Evolutionary conservation across 1,140 invertebrate genomes (phyloP), one percentile per base, ranked within the genome.

Genomic region (Apis florea): DNA sequence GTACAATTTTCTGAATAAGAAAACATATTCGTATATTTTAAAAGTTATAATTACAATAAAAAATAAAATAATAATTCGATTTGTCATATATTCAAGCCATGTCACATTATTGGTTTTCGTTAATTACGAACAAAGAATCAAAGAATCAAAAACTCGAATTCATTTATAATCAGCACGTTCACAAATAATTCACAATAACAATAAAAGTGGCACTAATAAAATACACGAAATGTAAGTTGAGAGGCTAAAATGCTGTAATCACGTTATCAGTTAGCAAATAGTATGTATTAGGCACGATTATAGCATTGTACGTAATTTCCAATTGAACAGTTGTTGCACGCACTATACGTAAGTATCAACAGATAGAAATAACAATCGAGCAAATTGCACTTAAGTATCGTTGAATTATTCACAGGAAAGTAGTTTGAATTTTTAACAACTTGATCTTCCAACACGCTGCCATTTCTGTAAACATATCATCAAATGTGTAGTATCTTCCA

Each of bases 251-350:
- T 66, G 47, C 69, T 79, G 40, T 63, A 72, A 78, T 85, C 70
- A 74, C 64, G 19, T n/a, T 59, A 58, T 10, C 49, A 26, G 26
- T 77, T 59, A 54, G 47, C 79, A 67, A 75, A 31, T 85, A 78
- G 40, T 75, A 85, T 53, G 53, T 54, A 54, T 63, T 74, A 40
- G 47, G 53, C 84, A 87, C 69, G 64, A 51, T 76, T 26, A 66
- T 64, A 77, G 15, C 15, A 66, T 24, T 59, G 51, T 54, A 17
- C 15, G 53, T 79, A 85, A 83, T 83, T 83, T 26, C 40, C 73
- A 85, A 85, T 79, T 77, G 80, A 79, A 83, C 51, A 49, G n/a
- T 74, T 63, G 59, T 81, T 81, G 69, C 86, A 86, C 78, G 85
- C 71, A 86, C 72, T 53, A 24, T 78, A 84, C 19, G 54, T 54